Base-by-base conservation (phyloP, 2,888 invertebrate species). In the Synergus itoensis region DNA sequence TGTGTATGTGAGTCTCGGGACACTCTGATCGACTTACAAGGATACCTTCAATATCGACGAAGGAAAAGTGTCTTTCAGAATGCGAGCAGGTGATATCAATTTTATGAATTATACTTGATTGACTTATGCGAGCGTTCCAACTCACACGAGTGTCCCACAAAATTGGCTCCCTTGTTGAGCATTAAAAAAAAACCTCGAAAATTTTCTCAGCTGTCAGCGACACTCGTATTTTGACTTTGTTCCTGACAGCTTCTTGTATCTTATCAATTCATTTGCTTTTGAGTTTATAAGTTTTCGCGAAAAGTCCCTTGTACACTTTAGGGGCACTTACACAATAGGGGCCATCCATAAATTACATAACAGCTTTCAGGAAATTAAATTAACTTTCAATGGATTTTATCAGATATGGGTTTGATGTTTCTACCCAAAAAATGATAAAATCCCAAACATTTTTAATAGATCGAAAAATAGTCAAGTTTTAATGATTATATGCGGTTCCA, bases 1-100 rank as follows among this genome's bases (percentile, higher is more conserved):
- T 76, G 45, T 65, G 79, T 77, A 60, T 77, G 79, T 63, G 64
- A 76, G 77, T 79, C 75, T 79, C 41, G 77, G 67, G 81, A 81
- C 81, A 81, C 79, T 76, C 81, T 84, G 84, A 82, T 84, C 82
- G 82, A 82, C 84, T 79, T 81, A 80, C 78, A 78, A 79, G 78
- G 81, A 80, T 81, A 81, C 81, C 80, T 81, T 79, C 80, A 45
- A 78, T 81, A 83, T 79, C 79, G 78, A 60, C 77, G 76, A 84
- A 79, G 81, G 83, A 83, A 84, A 84, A 84, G 83, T 82, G 80
- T 82, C 78, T 81, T 80, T 67, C 80, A 85, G 86, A 88, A 87
- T 86, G 83, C 85, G 78, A 82, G 90, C 91, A 91, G 91, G 91
- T 91, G 91, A 90, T 91, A 90, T 89, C 90, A 88, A 90, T 90